phyloP scores from a whole-genome alignment of 2,888 invertebrate genomes.

The Lepetodrilus schrolli region DNA sequence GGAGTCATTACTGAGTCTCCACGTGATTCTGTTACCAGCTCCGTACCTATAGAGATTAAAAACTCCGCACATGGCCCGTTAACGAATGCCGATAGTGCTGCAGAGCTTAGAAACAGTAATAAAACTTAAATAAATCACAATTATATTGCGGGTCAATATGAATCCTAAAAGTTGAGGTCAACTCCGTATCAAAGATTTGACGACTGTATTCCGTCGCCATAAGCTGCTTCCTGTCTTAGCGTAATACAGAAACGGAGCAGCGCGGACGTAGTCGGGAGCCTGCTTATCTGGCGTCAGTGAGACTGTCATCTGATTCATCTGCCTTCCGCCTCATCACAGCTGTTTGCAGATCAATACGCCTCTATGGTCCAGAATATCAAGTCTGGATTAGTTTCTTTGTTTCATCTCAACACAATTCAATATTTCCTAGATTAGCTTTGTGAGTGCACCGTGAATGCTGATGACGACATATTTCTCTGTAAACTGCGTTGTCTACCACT shows the following conservation, averaged over 20 bases:
- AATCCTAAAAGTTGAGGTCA: constrained; percentile 2
- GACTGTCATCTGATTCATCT: constrained; percentile 17
- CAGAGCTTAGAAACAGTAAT: background rate
- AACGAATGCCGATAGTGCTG: constrained; percentile 3
- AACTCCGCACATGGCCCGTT: background rate
- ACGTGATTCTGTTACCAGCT: background rate
- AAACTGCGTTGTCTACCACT: no score
- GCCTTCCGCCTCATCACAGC: constrained; percentile 24
- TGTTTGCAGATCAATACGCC: constrained; percentile 16
- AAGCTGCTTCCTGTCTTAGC: no score
- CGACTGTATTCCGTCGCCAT: background rate
- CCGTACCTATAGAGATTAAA: background rate
- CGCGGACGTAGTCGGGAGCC: no score
- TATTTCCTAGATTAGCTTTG: background rate
- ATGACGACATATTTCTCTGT: background rate
- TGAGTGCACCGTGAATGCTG: background rate
- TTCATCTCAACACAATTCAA: background rate
- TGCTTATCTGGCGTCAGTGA: background rate
- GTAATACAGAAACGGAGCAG: no score
- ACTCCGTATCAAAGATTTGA: background rate
- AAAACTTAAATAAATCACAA: constrained; percentile 14
- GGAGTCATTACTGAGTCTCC: background rate
- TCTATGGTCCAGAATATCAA: background rate
- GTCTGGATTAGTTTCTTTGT: background rate
- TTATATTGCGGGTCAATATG: constrained; percentile 13